Percentiles rank a stretch among this genome's conserved stretches.
These are phyloP conservation scores for Pristionchus japonicus DNA, from an alignment of 2,888 invertebrate species.

Conservation along the genomic window DNA sequence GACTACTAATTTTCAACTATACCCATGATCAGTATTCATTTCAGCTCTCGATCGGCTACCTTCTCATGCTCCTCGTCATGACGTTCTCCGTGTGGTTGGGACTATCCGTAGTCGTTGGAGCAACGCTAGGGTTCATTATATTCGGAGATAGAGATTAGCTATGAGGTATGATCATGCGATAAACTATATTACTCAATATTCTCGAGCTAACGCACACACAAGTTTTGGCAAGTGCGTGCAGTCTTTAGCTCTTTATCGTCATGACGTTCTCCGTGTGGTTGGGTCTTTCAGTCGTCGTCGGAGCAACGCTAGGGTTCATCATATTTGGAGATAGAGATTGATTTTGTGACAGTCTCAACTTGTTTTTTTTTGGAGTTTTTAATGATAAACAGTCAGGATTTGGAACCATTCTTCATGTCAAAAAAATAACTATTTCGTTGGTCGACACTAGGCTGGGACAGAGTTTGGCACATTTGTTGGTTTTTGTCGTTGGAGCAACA, in stretches of 20 bases:
- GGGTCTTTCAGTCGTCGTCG: slow-evolving; percentile 61
- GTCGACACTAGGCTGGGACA: no score
- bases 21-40: no score
- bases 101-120: slow-evolving; percentile 60
- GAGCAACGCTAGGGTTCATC: slow-evolving; percentile 66
- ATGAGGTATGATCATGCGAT: neutral
- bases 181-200: no score
- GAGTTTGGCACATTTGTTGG: no score
- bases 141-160: slow-evolving; percentile 59
- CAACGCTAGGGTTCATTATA: slow-evolving; percentile 66
- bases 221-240: no score
- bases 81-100: slow-evolving; percentile 73
- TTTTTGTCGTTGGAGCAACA: no score
- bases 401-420: no score
- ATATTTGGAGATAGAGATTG: slow-evolving; percentile 60
- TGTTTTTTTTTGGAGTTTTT: no score
- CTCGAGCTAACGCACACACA: no score
- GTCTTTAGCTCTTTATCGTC: slow-evolving; percentile 51
- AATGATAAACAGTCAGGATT: no score
- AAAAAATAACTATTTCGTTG: no score
- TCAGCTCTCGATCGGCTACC: slow-evolving; percentile 62
- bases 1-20: neutral
- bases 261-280: slow-evolving; percentile 74
- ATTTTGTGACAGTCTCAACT: no score
- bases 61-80: slow-evolving; percentile 74